Evolutionary conservation across 2,113 vertebrate genomes (phyloP), one percentile per base, ranked within the genome.

Genomic region (Rhinolophus sinicus): DNA sequence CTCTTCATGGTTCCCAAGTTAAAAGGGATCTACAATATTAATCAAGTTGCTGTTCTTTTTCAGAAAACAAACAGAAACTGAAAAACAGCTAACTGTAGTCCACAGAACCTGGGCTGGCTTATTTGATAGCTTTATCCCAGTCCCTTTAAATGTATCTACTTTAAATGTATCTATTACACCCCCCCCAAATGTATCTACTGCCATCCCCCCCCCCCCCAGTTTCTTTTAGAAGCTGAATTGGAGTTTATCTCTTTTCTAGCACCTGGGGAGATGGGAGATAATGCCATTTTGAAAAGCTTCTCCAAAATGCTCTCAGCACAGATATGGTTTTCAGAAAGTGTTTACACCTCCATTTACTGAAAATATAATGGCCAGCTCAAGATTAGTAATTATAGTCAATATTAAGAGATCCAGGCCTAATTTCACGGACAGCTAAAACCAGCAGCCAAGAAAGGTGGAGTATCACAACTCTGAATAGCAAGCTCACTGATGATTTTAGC

Each of bases 241-340:
- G 93, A 88, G 97, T 96, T 98, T 98, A 98, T 97, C 96, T 56
- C 5, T 38, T 93, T 91, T 84, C 73, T 90, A 60, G 87, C 93
- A 90, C 97, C 95, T 97, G 69, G 88, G 28, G 93, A 95, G 96
- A 98, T 97, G 72, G 56, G 19, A 96, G 94, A 98, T 96, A 98
- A 75, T 21, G 9, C 80, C 91, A 92, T 96, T 95, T 81, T 94
- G 83, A 96, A 97, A 96, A 95, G 7, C 70, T 89, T 93, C 94
- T 96, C 87, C 95, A 90, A 96, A 97, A 96, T 87, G 78, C 44
- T 80, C 85, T 95, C 47, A 26, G 87, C 82, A 93, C 83, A 97
- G 58, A 72, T 64, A 47, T 84, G 91, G 81, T 80, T 94, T 90
- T 90, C 83, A 97, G 88, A 96, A 86, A 86, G 65, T 84, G 60